These are phyloP conservation scores for Rhincodon typus DNA, from an alignment of 2,797 vertebrate species.

Conservation along the genomic window DNA sequence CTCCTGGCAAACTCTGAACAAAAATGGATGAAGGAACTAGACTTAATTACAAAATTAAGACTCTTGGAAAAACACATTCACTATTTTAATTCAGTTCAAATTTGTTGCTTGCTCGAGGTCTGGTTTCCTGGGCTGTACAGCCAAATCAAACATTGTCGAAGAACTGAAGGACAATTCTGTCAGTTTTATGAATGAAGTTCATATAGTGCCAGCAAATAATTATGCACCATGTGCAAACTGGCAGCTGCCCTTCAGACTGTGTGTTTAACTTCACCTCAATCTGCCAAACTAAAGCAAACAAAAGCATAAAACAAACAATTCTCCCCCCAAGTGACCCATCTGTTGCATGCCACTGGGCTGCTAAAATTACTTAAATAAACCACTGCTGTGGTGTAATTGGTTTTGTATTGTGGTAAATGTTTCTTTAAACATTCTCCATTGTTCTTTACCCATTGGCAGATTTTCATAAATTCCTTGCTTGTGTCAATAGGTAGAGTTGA, in stretches of 20 bases:
- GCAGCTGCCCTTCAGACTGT: background rate
- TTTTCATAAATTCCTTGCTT: background rate
- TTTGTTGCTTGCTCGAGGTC: background rate
- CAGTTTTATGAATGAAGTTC: constrained; percentile 16
- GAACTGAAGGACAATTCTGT: background rate
- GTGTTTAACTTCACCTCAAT: background rate
- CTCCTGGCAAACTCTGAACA: background rate
- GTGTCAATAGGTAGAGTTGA: background rate
- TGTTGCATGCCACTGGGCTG: constrained; percentile 8
- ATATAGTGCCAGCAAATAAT: constrained; percentile 12
- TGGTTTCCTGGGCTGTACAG: background rate
- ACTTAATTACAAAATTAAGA: background rate
- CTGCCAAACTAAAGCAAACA: constrained; percentile 21
- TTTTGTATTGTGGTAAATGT: too few species aligned
- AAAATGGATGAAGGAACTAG: background rate
- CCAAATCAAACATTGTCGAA: background rate
- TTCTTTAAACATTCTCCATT: too few species aligned
- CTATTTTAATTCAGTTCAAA: background rate
- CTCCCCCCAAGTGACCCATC: background rate
- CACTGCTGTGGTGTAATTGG: background rate
- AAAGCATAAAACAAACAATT: background rate
- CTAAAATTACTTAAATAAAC: constrained; percentile 15
- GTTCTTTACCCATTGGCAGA: too few species aligned
- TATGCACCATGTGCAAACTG: background rate
- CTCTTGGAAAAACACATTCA: background rate